Base-by-base conservation (phyloP, 1,140 invertebrate genomes). In the Drosophila ficusphila region DNA sequence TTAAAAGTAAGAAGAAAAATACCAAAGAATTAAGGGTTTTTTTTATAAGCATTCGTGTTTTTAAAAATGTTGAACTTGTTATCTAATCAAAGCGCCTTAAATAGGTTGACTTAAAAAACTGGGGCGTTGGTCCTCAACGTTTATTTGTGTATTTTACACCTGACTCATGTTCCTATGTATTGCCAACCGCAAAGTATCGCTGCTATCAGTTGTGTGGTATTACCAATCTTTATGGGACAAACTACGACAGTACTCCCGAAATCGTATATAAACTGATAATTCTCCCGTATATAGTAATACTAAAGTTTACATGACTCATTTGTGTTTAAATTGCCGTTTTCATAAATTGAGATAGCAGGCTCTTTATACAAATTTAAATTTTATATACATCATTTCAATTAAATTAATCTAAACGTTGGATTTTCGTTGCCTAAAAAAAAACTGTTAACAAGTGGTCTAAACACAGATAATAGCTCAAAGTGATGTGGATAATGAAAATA, bases 211-310 rank as follows among this genome's bases (percentile, higher is more conserved):
- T 67, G 25, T 31, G 33, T n/a, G 34, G 34, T 25, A 33, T 51
- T 46, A 42, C 58, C 56, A 62, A 53, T 56, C 54, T 42, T 42
- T 31, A 44, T 18, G 27, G 46, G 18, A 23, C 31, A 67, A 49
- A 60, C 70, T 54, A 69, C 27, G 78, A 42, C 68, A 75, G 65
- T 83, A 68, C 56, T 70, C 74, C 44, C 42, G 42, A 14, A 58
- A 71, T 76, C 72, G 58, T 61, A 76, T 69, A 86, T 68, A 16
- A 70, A 56, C 48, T 79, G 81, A 85, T 86, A 85, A 76, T 44
- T 41, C 47, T 29, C 46, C 38, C 54, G 21, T 60, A 19, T 34
- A 25, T 36, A 12, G 19, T 21, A 36, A 54, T 71, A 76, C n/a
- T 41, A 27, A 51, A 56, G 27, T 61, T 33, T 34, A 61, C 44